Evolutionary conservation across 1,140 invertebrate genomes (phyloP), one percentile per base, ranked within the genome.

Genomic region (Sycophila sp.): DNA sequence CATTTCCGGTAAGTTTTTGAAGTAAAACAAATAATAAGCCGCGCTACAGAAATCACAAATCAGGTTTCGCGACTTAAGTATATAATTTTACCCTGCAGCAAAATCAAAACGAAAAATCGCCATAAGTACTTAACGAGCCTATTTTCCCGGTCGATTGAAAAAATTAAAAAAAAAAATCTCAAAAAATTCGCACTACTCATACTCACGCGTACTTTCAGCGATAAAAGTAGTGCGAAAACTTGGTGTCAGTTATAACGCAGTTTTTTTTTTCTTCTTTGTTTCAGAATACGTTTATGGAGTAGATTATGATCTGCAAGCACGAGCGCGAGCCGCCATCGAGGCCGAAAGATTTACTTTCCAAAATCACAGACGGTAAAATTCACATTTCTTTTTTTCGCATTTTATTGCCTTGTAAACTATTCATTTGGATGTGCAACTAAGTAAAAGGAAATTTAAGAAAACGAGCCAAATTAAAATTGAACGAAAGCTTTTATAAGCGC

Each of bases 231-330:
- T n/a, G n/a, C n/a, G n/a, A n/a, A n/a, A n/a, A n/a, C n/a, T n/a
- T n/a, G n/a, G n/a, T n/a, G n/a, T n/a, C n/a, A n/a, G n/a, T n/a
- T n/a, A n/a, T n/a, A n/a, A n/a, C n/a, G n/a, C n/a, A n/a, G n/a
- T n/a, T n/a, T n/a, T n/a, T 36, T 55, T 45, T 67, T n/a, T 63
- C 13, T 5, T 22, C n/a, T n/a, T 51, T n/a, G 49, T 76, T 79
- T 42, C 75, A 86, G 85, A 86, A 26, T 86, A 86, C 30, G 72
- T 86, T 5, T 86, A 86, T 63, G 83, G 84, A 1, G 77, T 86
- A 34, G 85, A 86, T 73, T 73, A 81, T 75, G 84, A 86, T 75
- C 76, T 86, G 49, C 85, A 86, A 71, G 85, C 84, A 11, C 79
- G 83, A 80, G 80, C 79, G 65, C 77, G 83, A 1, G 84, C 83